Evolutionary conservation across 92 coral and sea anemone species (phyloP).

Genomic region (Phenganax subtilis): DNA sequence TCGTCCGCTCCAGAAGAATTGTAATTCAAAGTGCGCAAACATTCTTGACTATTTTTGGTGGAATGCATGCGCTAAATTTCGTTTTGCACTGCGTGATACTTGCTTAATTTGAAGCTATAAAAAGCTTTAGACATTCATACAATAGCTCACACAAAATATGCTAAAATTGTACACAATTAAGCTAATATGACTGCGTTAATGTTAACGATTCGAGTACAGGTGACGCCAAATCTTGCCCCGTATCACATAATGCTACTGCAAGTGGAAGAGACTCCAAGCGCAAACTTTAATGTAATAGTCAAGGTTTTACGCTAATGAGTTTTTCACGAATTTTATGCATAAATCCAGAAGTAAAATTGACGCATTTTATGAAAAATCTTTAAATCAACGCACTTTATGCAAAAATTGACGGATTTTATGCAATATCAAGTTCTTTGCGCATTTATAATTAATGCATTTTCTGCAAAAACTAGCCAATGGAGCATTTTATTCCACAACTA

Average conservation of each 20-base stretch:
- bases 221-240: neutral
- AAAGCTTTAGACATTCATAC: neutral
- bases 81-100: neutral
- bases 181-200: neutral
- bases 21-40: neutral
- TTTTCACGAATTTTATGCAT: too few species aligned
- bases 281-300: too few species aligned
- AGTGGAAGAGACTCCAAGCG: too few species aligned
- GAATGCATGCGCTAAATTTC: too few species aligned
- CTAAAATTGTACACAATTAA: conserved; percentile 8
- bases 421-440: too few species aligned
- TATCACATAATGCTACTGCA: too few species aligned
- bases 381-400: too few species aligned
- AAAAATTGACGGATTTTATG: too few species aligned
- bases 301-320: too few species aligned
- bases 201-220: neutral
- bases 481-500: too few species aligned
- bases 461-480: too few species aligned
- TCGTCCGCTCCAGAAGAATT: neutral
- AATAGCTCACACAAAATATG: neutral
- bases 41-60: conserved; percentile 9
- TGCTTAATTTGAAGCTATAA: conserved; percentile 9
- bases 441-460: too few species aligned
- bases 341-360: neutral
- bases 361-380: neutral